These are phyloP conservation scores for Nothocercus julius DNA, from an alignment of 2,113 vertebrate genomes.

Conservation along the genomic window DNA sequence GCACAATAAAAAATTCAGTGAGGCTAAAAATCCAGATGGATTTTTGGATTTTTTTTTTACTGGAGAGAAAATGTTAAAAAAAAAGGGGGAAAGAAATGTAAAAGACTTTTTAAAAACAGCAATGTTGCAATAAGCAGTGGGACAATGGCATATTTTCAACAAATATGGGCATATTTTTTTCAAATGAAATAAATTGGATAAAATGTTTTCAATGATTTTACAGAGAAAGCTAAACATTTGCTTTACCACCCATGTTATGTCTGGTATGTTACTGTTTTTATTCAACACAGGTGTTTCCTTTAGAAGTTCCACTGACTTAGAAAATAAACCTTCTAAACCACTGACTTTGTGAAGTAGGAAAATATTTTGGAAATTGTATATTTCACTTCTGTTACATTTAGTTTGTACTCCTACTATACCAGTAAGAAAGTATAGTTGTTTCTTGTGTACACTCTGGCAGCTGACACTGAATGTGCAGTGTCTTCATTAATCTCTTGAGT, in stretches of 20 bases:
- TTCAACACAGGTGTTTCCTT: slow-evolving; percentile 70
- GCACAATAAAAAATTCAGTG: neutral
- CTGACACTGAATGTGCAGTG: neutral
- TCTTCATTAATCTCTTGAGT: neutral
- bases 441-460: neutral
- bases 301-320: neutral
- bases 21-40: slow-evolving; percentile 47
- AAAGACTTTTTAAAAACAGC: neutral
- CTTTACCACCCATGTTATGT: neutral
- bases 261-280: slow-evolving; percentile 26
- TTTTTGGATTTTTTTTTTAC: neutral
- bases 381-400: neutral
- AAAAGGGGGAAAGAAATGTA: neutral
- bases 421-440: neutral
- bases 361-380: neutral
- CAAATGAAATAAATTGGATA: slow-evolving; percentile 11
- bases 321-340: neutral
- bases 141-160: neutral
- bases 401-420: neutral
- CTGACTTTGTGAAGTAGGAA: neutral
- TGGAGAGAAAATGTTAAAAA: slow-evolving; percentile 48
- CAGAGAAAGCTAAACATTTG: neutral
- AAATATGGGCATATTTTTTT: neutral
- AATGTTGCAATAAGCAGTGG: neutral
- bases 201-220: neutral